Conservation (phyloP, 2,113 vertebrate genomes). For the Carollia perspicillata region DNA sequence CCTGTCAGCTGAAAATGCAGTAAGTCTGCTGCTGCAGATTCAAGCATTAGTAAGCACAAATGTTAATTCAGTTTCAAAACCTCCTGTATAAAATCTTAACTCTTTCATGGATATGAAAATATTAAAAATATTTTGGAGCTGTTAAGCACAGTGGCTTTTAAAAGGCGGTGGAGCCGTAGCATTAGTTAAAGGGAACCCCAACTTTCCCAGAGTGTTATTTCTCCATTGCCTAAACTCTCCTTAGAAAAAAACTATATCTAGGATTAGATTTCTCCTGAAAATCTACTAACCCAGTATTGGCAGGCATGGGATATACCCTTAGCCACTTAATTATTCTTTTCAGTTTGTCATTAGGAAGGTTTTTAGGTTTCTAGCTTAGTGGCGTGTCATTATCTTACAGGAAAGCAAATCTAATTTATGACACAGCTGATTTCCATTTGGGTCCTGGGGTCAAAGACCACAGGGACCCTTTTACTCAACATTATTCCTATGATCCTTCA, state of each 20-base stretch:
- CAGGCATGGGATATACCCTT: not conserved
- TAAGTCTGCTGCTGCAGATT: not conserved
- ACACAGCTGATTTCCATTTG: not conserved
- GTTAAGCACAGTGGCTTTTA: slow-evolving; percentile 26
- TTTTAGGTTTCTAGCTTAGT: not conserved
- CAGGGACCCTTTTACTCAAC: not conserved
- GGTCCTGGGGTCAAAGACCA: not conserved
- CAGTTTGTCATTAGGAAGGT: not conserved
- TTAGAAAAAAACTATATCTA: slow-evolving; percentile 35
- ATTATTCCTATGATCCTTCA: not conserved
- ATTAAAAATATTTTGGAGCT: slow-evolving; percentile 52
- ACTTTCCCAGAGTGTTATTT: slow-evolving; percentile 27
- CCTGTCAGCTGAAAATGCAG: not conserved
- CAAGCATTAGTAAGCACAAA: not conserved
- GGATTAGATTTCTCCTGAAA: not conserved
- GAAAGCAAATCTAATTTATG: not conserved
- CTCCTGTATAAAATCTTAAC: slow-evolving; percentile 27
- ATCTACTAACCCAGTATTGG: slow-evolving; percentile 1
- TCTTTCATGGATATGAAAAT: slow-evolving; percentile 43
- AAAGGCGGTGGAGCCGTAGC: not conserved
- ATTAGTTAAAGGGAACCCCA: not conserved
- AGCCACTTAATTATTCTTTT: not conserved
- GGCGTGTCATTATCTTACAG: not conserved
- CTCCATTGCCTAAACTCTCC: not conserved
- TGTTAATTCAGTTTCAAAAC: not conserved